A percentile compares a stretch with the other conserved stretches of the same genome.
These are phyloP conservation scores for Macropus fuliginosus DNA, from an alignment of 2,797 vertebrate genomes.

Conservation along the genomic window DNA sequence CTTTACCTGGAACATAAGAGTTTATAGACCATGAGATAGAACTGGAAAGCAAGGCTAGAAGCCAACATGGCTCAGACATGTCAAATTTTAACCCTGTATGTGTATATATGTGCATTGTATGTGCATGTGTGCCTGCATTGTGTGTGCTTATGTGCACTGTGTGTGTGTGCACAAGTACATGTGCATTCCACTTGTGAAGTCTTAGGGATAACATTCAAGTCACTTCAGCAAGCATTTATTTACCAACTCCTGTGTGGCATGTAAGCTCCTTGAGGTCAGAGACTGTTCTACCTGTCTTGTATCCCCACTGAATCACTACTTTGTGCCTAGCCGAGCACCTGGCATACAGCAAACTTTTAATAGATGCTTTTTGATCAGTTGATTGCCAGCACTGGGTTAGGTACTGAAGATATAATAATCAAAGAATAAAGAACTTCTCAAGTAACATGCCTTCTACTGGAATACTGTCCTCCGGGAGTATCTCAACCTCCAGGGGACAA, in stretches of 20 bases:
- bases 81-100: not conserved
- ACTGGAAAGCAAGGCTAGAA: not conserved
- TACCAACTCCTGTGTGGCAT: not conserved
- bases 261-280: not conserved
- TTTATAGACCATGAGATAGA: not conserved
- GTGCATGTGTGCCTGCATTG: too few species aligned
- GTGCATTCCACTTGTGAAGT: not conserved
- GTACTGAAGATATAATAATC: not conserved
- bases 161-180: not conserved
- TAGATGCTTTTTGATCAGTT: not conserved
- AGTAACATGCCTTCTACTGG: too few species aligned
- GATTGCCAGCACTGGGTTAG: not conserved
- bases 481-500: not conserved
- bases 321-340: not conserved
- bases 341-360: not conserved
- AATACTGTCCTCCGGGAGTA: not conserved
- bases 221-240: not conserved
- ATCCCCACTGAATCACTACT: not conserved
- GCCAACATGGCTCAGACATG: not conserved
- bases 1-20: not conserved
- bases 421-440: not conserved
- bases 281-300: not conserved
- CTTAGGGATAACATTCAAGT: not conserved
- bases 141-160: too few species aligned
- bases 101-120: not conserved